Evolutionary conservation across 1,140 invertebrate genomes (phyloP).

Genomic region (Aphelenchoides besseyi): DNA sequence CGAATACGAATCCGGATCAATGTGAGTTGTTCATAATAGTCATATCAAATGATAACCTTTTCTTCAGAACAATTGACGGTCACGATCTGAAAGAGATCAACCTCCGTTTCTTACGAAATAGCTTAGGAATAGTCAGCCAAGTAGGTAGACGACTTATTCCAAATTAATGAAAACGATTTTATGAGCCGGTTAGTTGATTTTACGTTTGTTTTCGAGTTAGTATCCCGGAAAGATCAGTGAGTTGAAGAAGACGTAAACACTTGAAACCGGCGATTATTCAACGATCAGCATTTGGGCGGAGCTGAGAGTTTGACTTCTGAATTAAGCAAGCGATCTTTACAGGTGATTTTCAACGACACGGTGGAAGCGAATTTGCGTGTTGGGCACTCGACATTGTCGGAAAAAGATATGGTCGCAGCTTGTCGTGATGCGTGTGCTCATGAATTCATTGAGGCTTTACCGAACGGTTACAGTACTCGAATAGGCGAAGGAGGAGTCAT

Average conservation of each 20-base stretch:
- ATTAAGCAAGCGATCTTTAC: slow-evolving; percentile 54
- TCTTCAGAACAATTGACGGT: slow-evolving; percentile 49
- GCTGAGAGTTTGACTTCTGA: slow-evolving; percentile 40
- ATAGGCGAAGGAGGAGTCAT: slow-evolving; percentile 47
- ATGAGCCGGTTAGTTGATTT: too few species aligned
- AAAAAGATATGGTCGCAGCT: slow-evolving; percentile 51
- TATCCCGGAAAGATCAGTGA: too few species aligned
- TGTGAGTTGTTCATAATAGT: too few species aligned
- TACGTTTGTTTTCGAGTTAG: too few species aligned
- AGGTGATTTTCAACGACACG: slow-evolving; percentile 49
- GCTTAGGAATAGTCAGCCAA: slow-evolving; percentile 8
- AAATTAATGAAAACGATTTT: too few species aligned
- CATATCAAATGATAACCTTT: too few species aligned
- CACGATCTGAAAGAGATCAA: slow-evolving; percentile 43
- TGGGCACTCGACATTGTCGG: slow-evolving; percentile 32
- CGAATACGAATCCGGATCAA: slow-evolving; percentile 26
- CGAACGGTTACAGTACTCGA: slow-evolving; percentile 34
- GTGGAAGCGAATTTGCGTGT: slow-evolving; percentile 47
- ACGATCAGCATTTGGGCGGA: too few species aligned
- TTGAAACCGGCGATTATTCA: too few species aligned
- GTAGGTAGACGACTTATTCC: too few species aligned
- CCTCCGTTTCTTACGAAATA: slow-evolving; percentile 28
- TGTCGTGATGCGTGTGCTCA: slow-evolving; percentile 56
- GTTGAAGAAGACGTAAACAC: too few species aligned
- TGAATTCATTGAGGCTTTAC: slow-evolving; percentile 48